A percentile compares a stretch with the other conserved stretches of the same genome.
Evolutionary conservation across 2,888 invertebrate species (phyloP).

Genomic region (Argyresthia albistria): DNA sequence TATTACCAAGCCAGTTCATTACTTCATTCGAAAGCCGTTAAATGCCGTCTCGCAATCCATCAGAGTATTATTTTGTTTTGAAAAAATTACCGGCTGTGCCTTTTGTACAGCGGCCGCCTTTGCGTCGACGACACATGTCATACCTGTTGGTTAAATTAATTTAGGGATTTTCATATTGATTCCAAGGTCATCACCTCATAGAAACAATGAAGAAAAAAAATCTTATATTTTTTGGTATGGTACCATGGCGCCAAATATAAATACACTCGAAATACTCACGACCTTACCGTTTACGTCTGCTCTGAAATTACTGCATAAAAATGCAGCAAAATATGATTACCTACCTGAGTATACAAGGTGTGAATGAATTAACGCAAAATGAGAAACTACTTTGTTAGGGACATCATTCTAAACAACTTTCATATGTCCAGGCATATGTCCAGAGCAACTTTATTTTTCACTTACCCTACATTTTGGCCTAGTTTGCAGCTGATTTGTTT

Average conservation of each 20-base stretch:
- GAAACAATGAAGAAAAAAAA: background rate
- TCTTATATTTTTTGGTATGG: slow-evolving; percentile 16
- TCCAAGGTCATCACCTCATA: background rate
- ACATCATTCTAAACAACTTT: too few species aligned
- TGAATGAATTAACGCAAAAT: too few species aligned
- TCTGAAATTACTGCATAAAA: background rate
- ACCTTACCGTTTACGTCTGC: slow-evolving; percentile 21
- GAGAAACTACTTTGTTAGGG: too few species aligned
- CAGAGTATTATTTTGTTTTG: slow-evolving; percentile 30
- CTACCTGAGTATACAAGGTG: too few species aligned
- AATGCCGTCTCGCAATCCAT: slow-evolving; percentile 52
- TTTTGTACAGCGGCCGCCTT: slow-evolving; percentile 97
- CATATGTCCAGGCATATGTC: too few species aligned
- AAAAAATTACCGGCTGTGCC: slow-evolving; percentile 94
- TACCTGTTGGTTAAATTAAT: slow-evolving; percentile 83
- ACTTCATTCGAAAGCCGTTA: slow-evolving; percentile 49
- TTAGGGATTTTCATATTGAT: slow-evolving; percentile 31
- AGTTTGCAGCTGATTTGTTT: too few species aligned
- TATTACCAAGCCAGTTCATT: slow-evolving; percentile 60
- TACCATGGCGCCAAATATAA: slow-evolving; percentile 57
- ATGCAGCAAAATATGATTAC: background rate
- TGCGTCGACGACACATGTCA: slow-evolving; percentile 97
- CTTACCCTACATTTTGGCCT: too few species aligned
- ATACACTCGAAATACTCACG: slow-evolving; percentile 24
- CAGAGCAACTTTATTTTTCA: too few species aligned